Percentiles rank a stretch among this genome's conserved stretches.
phyloP scores from a whole-genome alignment of 2,888 invertebrate genomes.

The Brachycybe producta region DNA sequence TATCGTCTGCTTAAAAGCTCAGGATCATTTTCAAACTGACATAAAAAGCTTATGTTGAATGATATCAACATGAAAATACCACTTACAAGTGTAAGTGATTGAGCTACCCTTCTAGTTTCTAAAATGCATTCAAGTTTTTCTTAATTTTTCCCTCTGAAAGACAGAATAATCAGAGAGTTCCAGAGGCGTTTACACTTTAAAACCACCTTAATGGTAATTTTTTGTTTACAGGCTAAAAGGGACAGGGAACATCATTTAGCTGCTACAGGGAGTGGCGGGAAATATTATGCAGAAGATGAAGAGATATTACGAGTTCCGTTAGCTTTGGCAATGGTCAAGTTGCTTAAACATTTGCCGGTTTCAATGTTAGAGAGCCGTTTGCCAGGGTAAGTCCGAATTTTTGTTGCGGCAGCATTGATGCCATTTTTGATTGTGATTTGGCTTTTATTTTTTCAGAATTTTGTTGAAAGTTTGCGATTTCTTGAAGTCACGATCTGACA shows the following conservation, averaged over 20 bases:
- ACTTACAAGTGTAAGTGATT: no score
- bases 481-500: conserved; percentile 72
- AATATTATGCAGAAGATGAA: conserved; percentile 43
- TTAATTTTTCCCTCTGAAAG: no score
- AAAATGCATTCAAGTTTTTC: no score
- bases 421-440: neutral
- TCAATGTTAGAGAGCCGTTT: conserved; percentile 59
- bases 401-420: neutral
- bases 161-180: no score
- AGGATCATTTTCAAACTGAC: no score
- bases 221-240: conserved; percentile 31
- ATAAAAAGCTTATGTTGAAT: no score
- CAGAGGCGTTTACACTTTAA: no score
- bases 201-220: no score
- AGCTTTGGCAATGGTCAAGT: conserved; percentile 79
- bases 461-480: conserved; percentile 82
- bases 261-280: conserved; percentile 12
- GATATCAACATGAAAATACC: no score
- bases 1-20: no score
- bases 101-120: no score
- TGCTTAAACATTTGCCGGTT: conserved; percentile 72
- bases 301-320: conserved; percentile 83
- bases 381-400: conserved; percentile 48
- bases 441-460: conserved; percentile 44
- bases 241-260: conserved; percentile 50